Conservation (phyloP, 2,113 vertebrate species). For the Triplophysa dalaica region DNA sequence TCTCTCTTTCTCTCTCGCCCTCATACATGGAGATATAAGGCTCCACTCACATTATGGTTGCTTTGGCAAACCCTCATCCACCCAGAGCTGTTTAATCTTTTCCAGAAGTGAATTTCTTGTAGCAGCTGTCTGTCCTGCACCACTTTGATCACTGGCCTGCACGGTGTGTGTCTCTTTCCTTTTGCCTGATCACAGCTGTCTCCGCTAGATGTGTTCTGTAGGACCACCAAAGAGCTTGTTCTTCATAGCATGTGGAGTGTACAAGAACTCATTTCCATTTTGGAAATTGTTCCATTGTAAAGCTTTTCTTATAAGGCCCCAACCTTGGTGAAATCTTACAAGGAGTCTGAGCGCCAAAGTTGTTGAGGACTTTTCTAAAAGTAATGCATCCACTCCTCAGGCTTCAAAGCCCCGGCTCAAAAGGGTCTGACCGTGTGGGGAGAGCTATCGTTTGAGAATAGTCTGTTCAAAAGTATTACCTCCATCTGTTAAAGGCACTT, state of each 20-base stretch:
- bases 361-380: not conserved
- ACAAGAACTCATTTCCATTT: not conserved
- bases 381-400: conserved; percentile 18
- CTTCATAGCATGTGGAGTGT: not conserved
- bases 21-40: not conserved
- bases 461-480: conserved; percentile 42
- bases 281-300: not conserved
- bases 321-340: not conserved
- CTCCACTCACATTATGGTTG: conserved; percentile 32
- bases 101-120: conserved; percentile 45
- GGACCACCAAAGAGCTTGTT: not conserved
- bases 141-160: conserved; percentile 49
- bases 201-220: conserved; percentile 34
- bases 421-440: conserved; percentile 19
- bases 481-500: conserved; percentile 35
- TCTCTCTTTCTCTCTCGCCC: not conserved
- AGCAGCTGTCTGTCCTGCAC: conserved; percentile 41
- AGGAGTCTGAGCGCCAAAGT: not conserved
- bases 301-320: not conserved
- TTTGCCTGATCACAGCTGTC: conserved; percentile 40
- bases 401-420: conserved; percentile 26
- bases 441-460: conserved; percentile 31
- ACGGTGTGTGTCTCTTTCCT: conserved; percentile 37
- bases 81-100: conserved; percentile 49
- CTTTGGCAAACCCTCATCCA: conserved; percentile 44